These are phyloP conservation scores for Junonia oenone DNA, from an alignment of 2,888 invertebrate species.

Conservation along the genomic window DNA sequence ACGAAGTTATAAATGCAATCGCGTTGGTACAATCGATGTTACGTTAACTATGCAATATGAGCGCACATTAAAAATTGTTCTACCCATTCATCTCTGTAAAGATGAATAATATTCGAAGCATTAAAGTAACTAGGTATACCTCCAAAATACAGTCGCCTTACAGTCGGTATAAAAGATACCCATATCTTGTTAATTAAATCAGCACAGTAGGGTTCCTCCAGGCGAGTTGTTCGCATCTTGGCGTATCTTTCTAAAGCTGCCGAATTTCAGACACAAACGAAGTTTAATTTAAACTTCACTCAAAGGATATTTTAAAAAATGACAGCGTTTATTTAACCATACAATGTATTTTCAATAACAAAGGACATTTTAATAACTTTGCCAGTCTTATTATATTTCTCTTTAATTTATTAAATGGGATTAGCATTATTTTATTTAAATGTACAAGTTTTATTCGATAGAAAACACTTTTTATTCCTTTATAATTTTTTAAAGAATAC, in stretches of 20 bases:
- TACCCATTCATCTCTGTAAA: neutral
- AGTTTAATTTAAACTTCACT: slow-evolving; percentile 71
- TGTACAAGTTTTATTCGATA: too few species aligned
- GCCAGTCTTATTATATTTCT: slow-evolving; percentile 6
- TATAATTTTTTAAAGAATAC: too few species aligned
- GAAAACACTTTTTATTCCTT: too few species aligned
- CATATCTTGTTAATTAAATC: slow-evolving; percentile 80
- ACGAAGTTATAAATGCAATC: slow-evolving; percentile 50
- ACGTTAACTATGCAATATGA: slow-evolving; percentile 20
- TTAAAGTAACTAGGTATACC: slow-evolving; percentile 71
- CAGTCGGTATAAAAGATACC: slow-evolving; percentile 72
- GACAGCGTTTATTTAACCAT: slow-evolving; percentile 46
- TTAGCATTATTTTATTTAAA: too few species aligned
- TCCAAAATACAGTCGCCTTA: slow-evolving; percentile 60
- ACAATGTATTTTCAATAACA: slow-evolving; percentile 44
- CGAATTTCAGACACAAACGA: slow-evolving; percentile 68
- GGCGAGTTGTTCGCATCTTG: slow-evolving; percentile 54
- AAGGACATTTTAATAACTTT: slow-evolving; percentile 34
- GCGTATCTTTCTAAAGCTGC: slow-evolving; percentile 58
- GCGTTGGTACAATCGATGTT: slow-evolving; percentile 41
- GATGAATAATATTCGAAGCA: slow-evolving; percentile 39
- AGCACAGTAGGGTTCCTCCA: slow-evolving; percentile 66
- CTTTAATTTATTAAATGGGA: neutral
- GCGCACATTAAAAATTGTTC: slow-evolving; percentile 6
- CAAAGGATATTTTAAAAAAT: slow-evolving; percentile 53